Evolutionary conservation across 2,797 vertebrate genomes (phyloP).

Genomic region (Aldrovandia affinis): DNA sequence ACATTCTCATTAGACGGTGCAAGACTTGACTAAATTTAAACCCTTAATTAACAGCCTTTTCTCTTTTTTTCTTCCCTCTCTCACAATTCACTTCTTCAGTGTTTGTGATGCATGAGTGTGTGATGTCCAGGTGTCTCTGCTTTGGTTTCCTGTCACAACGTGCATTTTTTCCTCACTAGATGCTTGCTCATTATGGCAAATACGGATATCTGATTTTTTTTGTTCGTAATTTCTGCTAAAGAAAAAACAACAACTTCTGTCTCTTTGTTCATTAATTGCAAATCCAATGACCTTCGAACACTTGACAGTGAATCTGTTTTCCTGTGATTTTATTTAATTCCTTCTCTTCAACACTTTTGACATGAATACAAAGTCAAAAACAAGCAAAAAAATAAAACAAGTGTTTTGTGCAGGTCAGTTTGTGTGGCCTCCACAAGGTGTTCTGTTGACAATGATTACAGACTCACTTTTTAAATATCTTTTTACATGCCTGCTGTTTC

Average conservation of each 20-base stretch:
- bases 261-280: not conserved
- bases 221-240: not conserved
- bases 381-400: no score
- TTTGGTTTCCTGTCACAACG: not conserved
- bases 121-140: not conserved
- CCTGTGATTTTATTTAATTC: not conserved
- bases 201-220: not conserved
- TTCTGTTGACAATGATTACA: no score
- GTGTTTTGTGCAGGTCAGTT: no score
- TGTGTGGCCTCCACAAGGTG: no score
- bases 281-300: not conserved
- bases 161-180: not conserved
- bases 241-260: no score
- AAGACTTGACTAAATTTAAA: conserved; percentile 3
- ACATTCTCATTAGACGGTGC: not conserved
- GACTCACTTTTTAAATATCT: not conserved
- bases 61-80: not conserved
- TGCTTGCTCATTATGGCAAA: not conserved
- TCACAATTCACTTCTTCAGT: conserved; percentile 1
- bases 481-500: not conserved
- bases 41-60: not conserved
- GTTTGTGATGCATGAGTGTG: not conserved
- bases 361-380: not conserved
- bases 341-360: not conserved
- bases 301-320: not conserved